phyloP scores from a whole-genome alignment of 2,797 vertebrate species.

The Crenuchus spilurus region DNA sequence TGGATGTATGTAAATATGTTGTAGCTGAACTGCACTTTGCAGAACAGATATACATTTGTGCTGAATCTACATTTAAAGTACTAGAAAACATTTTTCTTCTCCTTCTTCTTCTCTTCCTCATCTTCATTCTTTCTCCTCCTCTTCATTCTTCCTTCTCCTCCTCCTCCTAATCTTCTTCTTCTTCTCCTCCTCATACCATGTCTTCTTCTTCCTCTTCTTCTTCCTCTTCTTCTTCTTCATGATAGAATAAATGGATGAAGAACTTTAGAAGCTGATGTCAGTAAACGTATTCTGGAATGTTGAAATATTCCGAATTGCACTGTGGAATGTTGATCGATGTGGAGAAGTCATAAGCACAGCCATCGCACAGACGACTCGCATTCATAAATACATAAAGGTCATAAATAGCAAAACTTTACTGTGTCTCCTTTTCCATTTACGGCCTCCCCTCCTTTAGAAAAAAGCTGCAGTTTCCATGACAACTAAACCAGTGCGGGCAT shows the following conservation, averaged over 20 bases:
- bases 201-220: too few species aligned
- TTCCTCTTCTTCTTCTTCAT: too few species aligned
- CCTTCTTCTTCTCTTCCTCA: too few species aligned
- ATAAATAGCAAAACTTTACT: slow-evolving; percentile 55
- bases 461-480: slow-evolving; percentile 54
- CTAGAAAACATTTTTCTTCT: too few species aligned
- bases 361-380: slow-evolving; percentile 27
- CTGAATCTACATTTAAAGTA: too few species aligned
- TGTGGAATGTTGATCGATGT: slow-evolving; percentile 23
- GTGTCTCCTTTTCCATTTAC: slow-evolving; percentile 41
- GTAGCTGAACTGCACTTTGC: too few species aligned
- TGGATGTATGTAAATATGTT: too few species aligned
- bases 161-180: too few species aligned
- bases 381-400: slow-evolving; percentile 60
- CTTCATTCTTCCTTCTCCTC: too few species aligned
- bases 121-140: too few species aligned
- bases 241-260: neutral
- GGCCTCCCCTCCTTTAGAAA: slow-evolving; percentile 15
- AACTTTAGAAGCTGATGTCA: neutral
- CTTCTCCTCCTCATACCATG: too few species aligned
- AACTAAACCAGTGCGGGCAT: slow-evolving; percentile 49
- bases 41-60: too few species aligned
- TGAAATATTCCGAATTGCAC: neutral
- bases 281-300: neutral
- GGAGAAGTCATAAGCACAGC: slow-evolving; percentile 15